phyloP scores from a whole-genome alignment of 2,113 vertebrate species.

The Stegostoma tigrinum region DNA sequence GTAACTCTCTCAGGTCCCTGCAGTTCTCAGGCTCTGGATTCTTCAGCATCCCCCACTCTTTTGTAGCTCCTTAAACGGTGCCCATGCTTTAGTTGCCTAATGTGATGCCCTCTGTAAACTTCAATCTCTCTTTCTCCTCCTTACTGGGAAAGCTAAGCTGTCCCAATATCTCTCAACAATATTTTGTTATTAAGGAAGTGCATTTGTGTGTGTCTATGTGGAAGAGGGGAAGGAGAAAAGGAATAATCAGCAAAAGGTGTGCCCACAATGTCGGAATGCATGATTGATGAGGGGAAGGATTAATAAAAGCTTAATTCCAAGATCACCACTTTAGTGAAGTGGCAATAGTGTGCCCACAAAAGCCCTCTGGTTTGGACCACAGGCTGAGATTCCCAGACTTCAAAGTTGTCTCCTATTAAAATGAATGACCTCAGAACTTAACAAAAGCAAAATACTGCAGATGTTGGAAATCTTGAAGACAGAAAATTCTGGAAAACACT shows the following conservation, averaged over 20 bases:
- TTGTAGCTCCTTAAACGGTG: not conserved
- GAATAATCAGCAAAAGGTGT: not conserved
- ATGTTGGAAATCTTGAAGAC: not conserved
- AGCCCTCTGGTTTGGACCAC: not conserved
- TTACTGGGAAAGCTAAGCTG: not conserved
- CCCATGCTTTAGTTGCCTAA: not conserved
- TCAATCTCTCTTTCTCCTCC: not conserved
- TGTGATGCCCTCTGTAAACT: not conserved
- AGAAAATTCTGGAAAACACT: not conserved
- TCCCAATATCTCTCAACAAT: not conserved
- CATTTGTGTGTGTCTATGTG: not conserved
- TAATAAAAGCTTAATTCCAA: not conserved
- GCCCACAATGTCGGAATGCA: not conserved
- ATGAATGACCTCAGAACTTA: not conserved
- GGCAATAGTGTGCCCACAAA: not conserved
- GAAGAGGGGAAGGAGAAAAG: not conserved
- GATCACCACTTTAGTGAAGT: not conserved
- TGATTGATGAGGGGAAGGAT: not conserved
- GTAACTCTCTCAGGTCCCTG: not conserved
- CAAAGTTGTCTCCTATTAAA: not conserved
- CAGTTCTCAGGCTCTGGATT: not conserved
- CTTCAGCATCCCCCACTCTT: not conserved
- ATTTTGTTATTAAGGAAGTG: too few relatives aligned
- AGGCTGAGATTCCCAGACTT: not conserved
- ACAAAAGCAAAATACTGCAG: not conserved